A percentile compares a stretch with the other conserved stretches of the same genome.
These are phyloP conservation scores for Orycteropus afer DNA, from an alignment of 2,113 vertebrate species.

Conservation along the genomic window DNA sequence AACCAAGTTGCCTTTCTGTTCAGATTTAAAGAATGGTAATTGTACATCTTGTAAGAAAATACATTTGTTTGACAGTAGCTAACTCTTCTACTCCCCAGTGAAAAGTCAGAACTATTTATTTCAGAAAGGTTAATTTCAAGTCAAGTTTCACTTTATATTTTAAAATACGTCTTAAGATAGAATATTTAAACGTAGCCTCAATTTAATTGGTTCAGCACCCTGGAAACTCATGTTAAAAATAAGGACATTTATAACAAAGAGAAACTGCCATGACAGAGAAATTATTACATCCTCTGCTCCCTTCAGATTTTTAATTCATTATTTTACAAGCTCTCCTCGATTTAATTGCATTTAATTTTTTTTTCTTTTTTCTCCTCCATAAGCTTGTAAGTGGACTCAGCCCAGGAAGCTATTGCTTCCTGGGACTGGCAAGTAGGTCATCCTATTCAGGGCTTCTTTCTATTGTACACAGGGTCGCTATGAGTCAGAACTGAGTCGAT, in stretches of 20 bases:
- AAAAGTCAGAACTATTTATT: constrained; percentile 73
- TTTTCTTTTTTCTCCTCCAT: background rate
- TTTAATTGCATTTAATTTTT: constrained; percentile 48
- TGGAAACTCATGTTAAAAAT: constrained; percentile 70
- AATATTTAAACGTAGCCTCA: constrained; percentile 60
- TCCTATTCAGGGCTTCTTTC: too few relatives aligned
- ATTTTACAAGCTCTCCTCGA: constrained; percentile 50
- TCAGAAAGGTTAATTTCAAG: constrained; percentile 75
- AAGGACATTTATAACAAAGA: constrained; percentile 63
- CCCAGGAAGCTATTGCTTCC: background rate
- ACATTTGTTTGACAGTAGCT: constrained; percentile 55
- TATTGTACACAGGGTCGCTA: too few relatives aligned
- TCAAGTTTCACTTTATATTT: constrained; percentile 66
- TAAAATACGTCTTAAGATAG: constrained; percentile 67
- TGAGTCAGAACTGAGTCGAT: too few relatives aligned
- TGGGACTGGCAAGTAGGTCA: background rate
- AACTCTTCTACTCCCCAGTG: constrained; percentile 36
- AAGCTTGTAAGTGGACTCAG: constrained; percentile 4
- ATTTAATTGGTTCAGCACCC: constrained; percentile 64
- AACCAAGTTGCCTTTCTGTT: constrained; percentile 54
- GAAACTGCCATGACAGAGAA: constrained; percentile 58
- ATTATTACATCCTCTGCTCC: constrained; percentile 51
- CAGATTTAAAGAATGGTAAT: constrained; percentile 60
- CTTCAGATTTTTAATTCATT: constrained; percentile 64
- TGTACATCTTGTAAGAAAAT: constrained; percentile 65